Percentiles rank a stretch among this genome's conserved stretches.
phyloP scores from a whole-genome alignment of 2,113 vertebrate species.

The Cyphomyrus plagiostoma region DNA sequence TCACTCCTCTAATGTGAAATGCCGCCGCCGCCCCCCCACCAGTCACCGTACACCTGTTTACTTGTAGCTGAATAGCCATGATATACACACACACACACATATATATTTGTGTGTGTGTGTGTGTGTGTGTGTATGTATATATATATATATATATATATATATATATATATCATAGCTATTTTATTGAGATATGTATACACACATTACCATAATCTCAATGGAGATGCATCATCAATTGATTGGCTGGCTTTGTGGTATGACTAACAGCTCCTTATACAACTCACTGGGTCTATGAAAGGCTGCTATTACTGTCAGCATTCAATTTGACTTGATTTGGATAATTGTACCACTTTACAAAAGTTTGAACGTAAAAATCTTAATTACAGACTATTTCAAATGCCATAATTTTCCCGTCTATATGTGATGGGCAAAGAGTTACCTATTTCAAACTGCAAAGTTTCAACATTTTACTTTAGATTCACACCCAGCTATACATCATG shows the following conservation, averaged over 20 bases:
- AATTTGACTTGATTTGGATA: slow-evolving; percentile 29
- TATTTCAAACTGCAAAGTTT: slow-evolving; percentile 4
- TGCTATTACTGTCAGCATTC: slow-evolving; percentile 26
- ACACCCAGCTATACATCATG: not conserved
- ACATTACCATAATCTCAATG: slow-evolving; percentile 19
- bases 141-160: not conserved
- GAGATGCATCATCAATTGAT: slow-evolving; percentile 13
- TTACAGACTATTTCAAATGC: slow-evolving; percentile 17
- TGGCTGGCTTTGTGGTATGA: slow-evolving; percentile 6
- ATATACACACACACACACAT: not conserved
- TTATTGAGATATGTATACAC: not conserved
- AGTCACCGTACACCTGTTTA: not conserved
- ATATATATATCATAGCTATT: not conserved
- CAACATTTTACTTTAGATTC: not conserved
- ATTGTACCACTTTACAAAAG: slow-evolving; percentile 23
- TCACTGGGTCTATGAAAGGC: slow-evolving; percentile 16
- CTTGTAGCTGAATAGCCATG: not conserved
- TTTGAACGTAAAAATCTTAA: slow-evolving; percentile 23
- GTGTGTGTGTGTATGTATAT: too few species aligned
- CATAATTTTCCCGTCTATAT: slow-evolving; percentile 12
- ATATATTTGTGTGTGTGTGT: too few species aligned
- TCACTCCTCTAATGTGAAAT: not conserved
- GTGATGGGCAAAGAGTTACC: slow-evolving; percentile 14
- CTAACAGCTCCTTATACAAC: slow-evolving; percentile 15
- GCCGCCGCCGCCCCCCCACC: not conserved